Conservation (phyloP, 2,797 vertebrate genomes). For the Microhierax caerulescens region DNA sequence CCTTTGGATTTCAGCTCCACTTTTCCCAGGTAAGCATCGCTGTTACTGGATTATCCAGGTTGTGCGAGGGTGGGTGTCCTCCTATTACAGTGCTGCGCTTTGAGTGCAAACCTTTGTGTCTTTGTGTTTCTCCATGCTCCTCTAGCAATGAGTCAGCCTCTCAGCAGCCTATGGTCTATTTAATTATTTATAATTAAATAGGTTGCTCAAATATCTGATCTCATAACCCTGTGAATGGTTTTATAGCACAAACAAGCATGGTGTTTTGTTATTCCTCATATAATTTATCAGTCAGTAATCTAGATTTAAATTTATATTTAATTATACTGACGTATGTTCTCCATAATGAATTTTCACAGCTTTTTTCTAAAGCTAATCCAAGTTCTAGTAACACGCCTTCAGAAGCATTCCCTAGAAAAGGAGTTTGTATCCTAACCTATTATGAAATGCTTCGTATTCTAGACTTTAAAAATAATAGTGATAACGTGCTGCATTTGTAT, state of each 20-base stretch:
- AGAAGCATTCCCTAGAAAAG: background rate
- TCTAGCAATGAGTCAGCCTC: background rate
- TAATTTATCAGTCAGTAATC: background rate
- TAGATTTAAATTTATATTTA: background rate
- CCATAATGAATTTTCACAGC: background rate
- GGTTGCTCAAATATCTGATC: background rate
- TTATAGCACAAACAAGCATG: background rate
- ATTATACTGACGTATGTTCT: background rate
- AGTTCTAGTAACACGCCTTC: background rate
- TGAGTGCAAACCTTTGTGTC: background rate
- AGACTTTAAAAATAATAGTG: background rate
- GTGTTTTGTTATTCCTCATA: background rate
- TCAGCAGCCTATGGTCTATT: background rate
- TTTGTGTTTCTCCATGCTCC: background rate
- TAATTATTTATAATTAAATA: background rate
- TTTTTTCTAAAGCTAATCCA: background rate
- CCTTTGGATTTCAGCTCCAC: background rate
- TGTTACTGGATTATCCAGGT: background rate
- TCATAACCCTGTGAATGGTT: background rate
- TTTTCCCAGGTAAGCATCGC: background rate
- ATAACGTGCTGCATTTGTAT: background rate
- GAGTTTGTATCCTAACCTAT: background rate
- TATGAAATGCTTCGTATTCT: background rate
- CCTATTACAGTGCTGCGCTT: background rate
- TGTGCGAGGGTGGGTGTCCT: background rate